Conservation (phyloP, 1,140 invertebrate genomes). For the Lanistes nyassanus region DNA sequence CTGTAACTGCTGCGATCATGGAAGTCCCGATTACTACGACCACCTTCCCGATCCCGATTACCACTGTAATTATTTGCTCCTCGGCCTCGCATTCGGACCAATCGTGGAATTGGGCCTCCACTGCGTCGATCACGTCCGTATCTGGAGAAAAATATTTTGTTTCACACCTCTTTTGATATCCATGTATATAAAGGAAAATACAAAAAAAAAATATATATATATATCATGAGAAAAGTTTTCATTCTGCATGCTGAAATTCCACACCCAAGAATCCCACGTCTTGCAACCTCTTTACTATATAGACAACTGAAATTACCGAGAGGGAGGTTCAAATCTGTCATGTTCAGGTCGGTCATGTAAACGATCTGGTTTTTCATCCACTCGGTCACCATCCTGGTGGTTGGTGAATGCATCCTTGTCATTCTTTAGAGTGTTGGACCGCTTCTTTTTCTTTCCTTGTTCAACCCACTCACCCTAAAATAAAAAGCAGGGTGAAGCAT, state of each 20-base stretch:
- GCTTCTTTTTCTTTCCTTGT: conserved; percentile 84
- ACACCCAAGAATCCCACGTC: too few relatives aligned
- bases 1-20: conserved; percentile 11
- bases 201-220: too few relatives aligned
- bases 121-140: conserved; percentile 47
- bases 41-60: conserved; percentile 30
- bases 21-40: conserved; percentile 20
- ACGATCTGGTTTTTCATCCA: conserved; percentile 38
- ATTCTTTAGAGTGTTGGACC: conserved; percentile 34
- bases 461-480: conserved; percentile 81
- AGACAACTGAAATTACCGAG: conserved; percentile 40
- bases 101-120: conserved; percentile 46
- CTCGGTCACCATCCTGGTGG: conserved; percentile 47
- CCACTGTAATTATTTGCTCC: conserved; percentile 55
- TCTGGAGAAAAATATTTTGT: not conserved
- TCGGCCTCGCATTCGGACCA: conserved; percentile 51
- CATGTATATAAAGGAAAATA: too few relatives aligned
- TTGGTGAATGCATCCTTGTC: conserved; percentile 33
- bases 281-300: too few relatives aligned
- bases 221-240: too few relatives aligned
- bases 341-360: conserved; percentile 9
- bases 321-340: conserved; percentile 59
- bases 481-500: not conserved
- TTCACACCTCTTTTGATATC: too few relatives aligned
- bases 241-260: too few relatives aligned